Conservation (phyloP, 2,797 vertebrate species). For the Tangara arthus region DNA sequence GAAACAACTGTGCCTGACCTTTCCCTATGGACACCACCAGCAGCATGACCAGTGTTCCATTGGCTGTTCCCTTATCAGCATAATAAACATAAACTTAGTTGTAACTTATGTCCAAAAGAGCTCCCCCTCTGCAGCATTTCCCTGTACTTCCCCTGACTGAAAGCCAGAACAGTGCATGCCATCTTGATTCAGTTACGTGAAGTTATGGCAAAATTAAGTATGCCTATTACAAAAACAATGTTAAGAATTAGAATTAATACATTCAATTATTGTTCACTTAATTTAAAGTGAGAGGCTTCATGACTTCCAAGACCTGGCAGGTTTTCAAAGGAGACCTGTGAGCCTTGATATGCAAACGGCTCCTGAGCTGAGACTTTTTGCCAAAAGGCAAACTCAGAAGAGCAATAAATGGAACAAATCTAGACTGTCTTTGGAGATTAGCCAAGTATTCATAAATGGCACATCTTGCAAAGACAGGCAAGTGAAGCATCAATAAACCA, state of each 20-base stretch:
- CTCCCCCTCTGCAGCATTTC: neutral
- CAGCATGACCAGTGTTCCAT: neutral
- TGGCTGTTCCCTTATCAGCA: neutral
- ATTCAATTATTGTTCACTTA: constrained; percentile 1
- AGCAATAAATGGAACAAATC: constrained; percentile 53
- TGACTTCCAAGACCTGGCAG: constrained; percentile 35
- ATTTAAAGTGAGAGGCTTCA: constrained; percentile 5
- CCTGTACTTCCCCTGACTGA: neutral
- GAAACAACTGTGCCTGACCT: neutral
- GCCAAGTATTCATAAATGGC: constrained; percentile 37
- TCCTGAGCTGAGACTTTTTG: constrained; percentile 55
- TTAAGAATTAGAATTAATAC: constrained; percentile 5
- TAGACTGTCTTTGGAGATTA: constrained; percentile 56
- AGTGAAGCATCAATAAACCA: constrained; percentile 27
- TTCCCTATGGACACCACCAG: neutral
- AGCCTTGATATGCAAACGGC: constrained; percentile 24
- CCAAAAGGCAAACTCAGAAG: constrained; percentile 58
- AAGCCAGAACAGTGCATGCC: neutral
- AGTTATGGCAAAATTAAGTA: constrained; percentile 6
- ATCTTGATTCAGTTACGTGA: neutral
- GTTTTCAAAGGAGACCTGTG: constrained; percentile 48
- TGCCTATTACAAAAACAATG: neutral
- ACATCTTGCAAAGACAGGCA: constrained; percentile 2
- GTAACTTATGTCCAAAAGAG: neutral
- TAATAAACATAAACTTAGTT: neutral